phyloP scores from a whole-genome alignment of 2,113 vertebrate genomes.

The Pelecanoides urinatrix region DNA sequence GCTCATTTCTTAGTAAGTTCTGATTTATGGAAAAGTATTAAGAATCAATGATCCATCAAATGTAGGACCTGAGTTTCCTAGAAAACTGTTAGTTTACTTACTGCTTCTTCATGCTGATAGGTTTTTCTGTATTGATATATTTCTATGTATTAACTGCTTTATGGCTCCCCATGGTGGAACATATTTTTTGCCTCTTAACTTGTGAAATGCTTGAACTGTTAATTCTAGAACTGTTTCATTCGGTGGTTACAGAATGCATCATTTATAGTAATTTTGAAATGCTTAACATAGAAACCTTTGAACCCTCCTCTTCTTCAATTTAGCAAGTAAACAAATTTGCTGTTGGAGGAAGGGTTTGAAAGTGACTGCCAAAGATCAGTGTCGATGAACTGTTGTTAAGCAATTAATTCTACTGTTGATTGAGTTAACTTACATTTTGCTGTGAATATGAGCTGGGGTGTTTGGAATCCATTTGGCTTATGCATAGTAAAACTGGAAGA shows the following conservation, averaged over 20 bases:
- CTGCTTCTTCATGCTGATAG: neutral
- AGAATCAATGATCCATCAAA: conserved; percentile 2
- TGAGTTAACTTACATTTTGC: neutral
- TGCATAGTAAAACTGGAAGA: neutral
- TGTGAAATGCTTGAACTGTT: neutral
- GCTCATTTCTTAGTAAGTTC: neutral
- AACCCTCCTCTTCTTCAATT: neutral
- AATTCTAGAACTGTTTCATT: neutral
- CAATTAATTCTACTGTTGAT: conserved; percentile 31
- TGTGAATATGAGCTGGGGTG: neutral
- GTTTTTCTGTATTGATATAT: neutral
- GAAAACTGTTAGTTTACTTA: neutral
- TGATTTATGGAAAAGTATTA: conserved; percentile 26
- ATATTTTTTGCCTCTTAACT: neutral
- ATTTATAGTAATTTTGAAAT: neutral
- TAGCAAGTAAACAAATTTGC: neutral
- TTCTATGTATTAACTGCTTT: neutral
- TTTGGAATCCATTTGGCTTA: neutral
- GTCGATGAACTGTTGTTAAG: neutral
- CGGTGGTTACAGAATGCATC: neutral
- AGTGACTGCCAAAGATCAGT: neutral
- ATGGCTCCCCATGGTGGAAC: neutral
- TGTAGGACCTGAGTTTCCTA: neutral
- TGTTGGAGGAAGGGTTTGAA: neutral
- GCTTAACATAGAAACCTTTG: neutral